A percentile compares a stretch with the other conserved stretches of the same genome.
phyloP scores from a whole-genome alignment of 2,888 invertebrate species.

The Eupithecia exiguata region DNA sequence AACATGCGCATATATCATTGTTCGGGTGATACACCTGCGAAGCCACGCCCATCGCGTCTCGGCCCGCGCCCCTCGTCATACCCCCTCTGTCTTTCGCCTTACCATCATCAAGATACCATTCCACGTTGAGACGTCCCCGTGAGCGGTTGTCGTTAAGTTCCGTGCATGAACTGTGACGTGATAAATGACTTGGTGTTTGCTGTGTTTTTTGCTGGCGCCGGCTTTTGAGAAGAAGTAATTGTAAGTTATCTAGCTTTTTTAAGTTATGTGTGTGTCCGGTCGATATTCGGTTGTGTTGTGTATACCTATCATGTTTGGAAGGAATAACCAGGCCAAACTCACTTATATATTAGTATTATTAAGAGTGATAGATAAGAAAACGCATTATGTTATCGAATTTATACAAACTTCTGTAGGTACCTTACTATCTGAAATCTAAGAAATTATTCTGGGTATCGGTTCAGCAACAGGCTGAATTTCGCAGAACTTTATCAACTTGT shows the following conservation, averaged over 20 bases:
- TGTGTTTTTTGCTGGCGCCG: slow-evolving; percentile 50
- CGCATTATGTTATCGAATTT: not conserved
- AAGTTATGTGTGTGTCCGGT: slow-evolving; percentile 13
- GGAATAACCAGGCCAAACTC: not conserved
- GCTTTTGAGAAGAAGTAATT: slow-evolving; percentile 35
- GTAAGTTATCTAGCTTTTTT: slow-evolving; percentile 39
- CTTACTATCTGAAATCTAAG: not conserved
- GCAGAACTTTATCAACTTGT: slow-evolving; percentile 58
- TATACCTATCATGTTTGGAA: not conserved
- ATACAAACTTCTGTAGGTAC: not conserved
- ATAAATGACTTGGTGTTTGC: slow-evolving; percentile 61
- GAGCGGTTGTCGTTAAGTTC: slow-evolving; percentile 60
- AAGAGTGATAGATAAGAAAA: not conserved
- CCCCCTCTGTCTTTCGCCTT: slow-evolving; percentile 64
- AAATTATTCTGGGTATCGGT: slow-evolving; percentile 10
- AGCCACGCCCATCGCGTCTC: slow-evolving; percentile 63
- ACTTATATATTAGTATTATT: not conserved
- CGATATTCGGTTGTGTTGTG: not conserved
- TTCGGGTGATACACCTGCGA: slow-evolving; percentile 77
- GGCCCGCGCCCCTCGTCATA: slow-evolving; percentile 51
- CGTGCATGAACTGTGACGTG: slow-evolving; percentile 67
- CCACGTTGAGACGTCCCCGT: slow-evolving; percentile 66
- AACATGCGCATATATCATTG: slow-evolving; percentile 80
- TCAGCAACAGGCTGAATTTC: slow-evolving; percentile 22
- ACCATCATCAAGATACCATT: slow-evolving; percentile 76